Percentiles rank a stretch among this genome's conserved stretches.
Conservation (phyloP, 1,140 invertebrate genomes). For the Anoplophora glabripennis region DNA sequence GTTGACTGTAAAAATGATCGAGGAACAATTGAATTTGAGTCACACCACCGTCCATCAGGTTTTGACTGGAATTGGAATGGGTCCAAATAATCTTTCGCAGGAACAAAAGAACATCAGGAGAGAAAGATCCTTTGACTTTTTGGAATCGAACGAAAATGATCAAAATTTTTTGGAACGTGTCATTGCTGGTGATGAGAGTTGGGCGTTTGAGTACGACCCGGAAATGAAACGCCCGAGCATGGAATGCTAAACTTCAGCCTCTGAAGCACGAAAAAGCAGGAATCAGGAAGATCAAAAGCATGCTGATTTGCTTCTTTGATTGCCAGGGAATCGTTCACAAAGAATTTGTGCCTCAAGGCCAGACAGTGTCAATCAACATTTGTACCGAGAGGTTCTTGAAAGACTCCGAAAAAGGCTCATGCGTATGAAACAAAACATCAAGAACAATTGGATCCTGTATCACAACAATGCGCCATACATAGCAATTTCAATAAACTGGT, state of each 20-base stretch:
- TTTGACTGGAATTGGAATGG: conserved; percentile 18
- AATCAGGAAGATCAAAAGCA: too few species aligned
- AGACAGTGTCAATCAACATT: conserved; percentile 38
- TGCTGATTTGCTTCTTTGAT: too few species aligned
- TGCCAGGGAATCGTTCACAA: conserved; percentile 34
- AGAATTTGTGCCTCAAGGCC: conserved; percentile 39
- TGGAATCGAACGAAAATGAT: too few species aligned
- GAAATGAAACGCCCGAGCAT: conserved; percentile 39
- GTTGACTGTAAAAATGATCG: too few species aligned
- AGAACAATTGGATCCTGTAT: too few species aligned
- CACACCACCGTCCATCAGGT: conserved; percentile 31
- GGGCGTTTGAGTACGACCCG: conserved; percentile 37
- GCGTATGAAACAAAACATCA: conserved; percentile 22
- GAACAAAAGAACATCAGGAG: too few species aligned
- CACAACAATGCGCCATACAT: too few species aligned
- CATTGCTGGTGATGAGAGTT: conserved; percentile 39
- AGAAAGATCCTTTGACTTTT: too few species aligned
- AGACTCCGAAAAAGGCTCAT: conserved; percentile 29
- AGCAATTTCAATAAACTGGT: too few species aligned
- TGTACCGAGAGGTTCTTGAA: conserved; percentile 37
- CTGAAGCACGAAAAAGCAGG: conserved; percentile 13
- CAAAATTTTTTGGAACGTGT: too few species aligned
- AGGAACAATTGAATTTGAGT: neutral
- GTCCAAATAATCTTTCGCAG: too few species aligned
- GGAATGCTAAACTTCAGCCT: conserved; percentile 15